phyloP scores from a whole-genome alignment of 2,888 invertebrate species.

The Ligdia adustata region DNA sequence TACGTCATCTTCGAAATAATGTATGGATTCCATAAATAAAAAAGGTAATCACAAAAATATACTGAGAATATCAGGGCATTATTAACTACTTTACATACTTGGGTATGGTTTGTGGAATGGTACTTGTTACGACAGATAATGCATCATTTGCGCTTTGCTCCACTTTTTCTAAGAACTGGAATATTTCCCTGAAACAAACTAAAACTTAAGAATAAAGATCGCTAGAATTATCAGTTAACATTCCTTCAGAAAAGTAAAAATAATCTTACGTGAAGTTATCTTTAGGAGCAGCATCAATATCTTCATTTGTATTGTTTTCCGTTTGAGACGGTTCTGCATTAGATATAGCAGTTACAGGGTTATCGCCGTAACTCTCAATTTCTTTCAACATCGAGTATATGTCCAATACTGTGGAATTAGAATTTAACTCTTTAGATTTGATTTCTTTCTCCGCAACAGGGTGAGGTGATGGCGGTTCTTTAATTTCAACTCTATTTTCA shows the following conservation, averaged over 20 bases:
- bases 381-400: slow-evolving; percentile 81
- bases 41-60: too few relatives aligned
- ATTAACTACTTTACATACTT: slow-evolving; percentile 62
- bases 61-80: too few relatives aligned
- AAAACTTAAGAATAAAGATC: slow-evolving; percentile 11
- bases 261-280: slow-evolving; percentile 72
- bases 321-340: slow-evolving; percentile 42
- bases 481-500: slow-evolving; percentile 33
- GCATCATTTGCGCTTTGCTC: slow-evolving; percentile 83
- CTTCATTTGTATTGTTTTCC: slow-evolving; percentile 52
- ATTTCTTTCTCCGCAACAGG: slow-evolving; percentile 40
- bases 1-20: too few relatives aligned
- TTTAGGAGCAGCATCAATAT: slow-evolving; percentile 56
- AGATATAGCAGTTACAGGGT: slow-evolving; percentile 58
- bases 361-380: slow-evolving; percentile 75
- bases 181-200: slow-evolving; percentile 86
- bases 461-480: slow-evolving; percentile 21
- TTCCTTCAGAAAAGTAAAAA: slow-evolving; percentile 30
- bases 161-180: slow-evolving; percentile 87
- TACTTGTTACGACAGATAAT: slow-evolving; percentile 68
- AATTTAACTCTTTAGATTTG: slow-evolving; percentile 54
- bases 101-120: slow-evolving; percentile 67
- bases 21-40: too few relatives aligned
- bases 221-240: neutral
- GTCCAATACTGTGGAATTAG: slow-evolving; percentile 73